Evolutionary conservation across 2,888 invertebrate species (phyloP).

Genomic region (Campoplex capitator): DNA sequence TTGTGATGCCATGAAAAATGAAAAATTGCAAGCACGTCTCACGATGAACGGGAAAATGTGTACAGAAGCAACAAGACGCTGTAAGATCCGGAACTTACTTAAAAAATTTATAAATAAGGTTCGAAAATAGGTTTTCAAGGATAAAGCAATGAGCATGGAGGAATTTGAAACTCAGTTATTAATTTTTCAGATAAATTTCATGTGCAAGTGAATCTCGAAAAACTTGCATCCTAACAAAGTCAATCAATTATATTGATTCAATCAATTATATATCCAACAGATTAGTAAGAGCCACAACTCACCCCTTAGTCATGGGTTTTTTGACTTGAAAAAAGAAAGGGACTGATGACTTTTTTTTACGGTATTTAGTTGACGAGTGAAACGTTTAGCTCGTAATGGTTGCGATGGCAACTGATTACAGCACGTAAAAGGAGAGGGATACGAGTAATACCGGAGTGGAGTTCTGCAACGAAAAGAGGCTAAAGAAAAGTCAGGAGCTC

Average conservation of each 20-base stretch:
- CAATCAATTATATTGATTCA: too few species aligned
- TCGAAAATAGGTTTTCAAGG: not conserved
- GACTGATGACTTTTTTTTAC: not conserved
- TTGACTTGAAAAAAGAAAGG: not conserved
- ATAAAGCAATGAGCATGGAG: not conserved
- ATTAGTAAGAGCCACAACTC: too few species aligned
- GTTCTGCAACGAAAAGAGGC: conserved; percentile 41
- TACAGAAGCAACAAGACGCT: not conserved
- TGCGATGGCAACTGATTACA: not conserved
- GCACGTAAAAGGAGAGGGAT: not conserved
- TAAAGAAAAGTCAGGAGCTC: conserved; percentile 52
- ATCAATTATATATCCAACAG: too few species aligned
- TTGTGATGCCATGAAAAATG: conserved; percentile 26
- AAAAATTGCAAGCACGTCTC: not conserved
- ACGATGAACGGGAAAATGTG: not conserved
- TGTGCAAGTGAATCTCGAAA: too few species aligned
- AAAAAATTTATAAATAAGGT: not conserved
- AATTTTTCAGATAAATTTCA: not conserved
- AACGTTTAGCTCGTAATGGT: conserved; percentile 29
- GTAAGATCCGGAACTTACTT: not conserved
- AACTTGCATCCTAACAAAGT: too few species aligned
- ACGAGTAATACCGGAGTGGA: conserved; percentile 34
- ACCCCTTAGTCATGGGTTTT: not conserved
- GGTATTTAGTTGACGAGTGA: conserved; percentile 10
- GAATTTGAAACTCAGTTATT: not conserved